A percentile compares a stretch with the other conserved stretches of the same genome.
Evolutionary conservation across 1,140 invertebrate genomes (phyloP).

Genomic region (Ceratitis capitata): DNA sequence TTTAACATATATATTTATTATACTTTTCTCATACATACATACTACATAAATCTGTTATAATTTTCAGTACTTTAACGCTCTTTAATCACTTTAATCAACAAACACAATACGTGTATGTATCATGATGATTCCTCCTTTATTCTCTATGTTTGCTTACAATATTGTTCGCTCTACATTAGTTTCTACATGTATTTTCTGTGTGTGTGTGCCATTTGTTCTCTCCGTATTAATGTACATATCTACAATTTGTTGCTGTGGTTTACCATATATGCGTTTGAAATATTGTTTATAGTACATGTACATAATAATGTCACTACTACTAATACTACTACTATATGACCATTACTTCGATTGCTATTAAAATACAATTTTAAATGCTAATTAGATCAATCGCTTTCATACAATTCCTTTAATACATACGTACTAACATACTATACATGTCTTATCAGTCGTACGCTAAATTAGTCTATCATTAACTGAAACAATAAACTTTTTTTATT

Average conservation of each 20-base stretch:
- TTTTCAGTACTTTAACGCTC: too few relatives aligned
- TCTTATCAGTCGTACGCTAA: not conserved
- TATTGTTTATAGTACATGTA: not conserved
- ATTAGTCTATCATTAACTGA: conserved; percentile 23
- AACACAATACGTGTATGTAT: too few relatives aligned
- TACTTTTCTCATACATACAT: too few relatives aligned
- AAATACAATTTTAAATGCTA: not conserved
- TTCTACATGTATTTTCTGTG: not conserved
- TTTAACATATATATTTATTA: not conserved
- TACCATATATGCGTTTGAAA: not conserved
- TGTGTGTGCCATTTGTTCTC: not conserved
- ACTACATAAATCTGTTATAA: too few relatives aligned
- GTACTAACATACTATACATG: not conserved
- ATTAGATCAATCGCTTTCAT: conserved; percentile 21
- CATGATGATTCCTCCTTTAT: too few relatives aligned
- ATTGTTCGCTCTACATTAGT: too few relatives aligned
- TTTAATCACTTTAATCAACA: too few relatives aligned
- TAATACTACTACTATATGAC: not conserved
- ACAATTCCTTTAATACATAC: conserved; percentile 6
- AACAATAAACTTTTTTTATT: conserved; percentile 36
- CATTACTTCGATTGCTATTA: not conserved
- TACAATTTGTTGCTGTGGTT: conserved; percentile 17
- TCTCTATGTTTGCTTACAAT: not conserved
- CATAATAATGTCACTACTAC: too few relatives aligned
- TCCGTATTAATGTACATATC: not conserved